Percentiles rank a stretch among this genome's conserved stretches.
Evolutionary conservation across 2,113 vertebrate genomes (phyloP).

Genomic region (Ondatra zibethicus): DNA sequence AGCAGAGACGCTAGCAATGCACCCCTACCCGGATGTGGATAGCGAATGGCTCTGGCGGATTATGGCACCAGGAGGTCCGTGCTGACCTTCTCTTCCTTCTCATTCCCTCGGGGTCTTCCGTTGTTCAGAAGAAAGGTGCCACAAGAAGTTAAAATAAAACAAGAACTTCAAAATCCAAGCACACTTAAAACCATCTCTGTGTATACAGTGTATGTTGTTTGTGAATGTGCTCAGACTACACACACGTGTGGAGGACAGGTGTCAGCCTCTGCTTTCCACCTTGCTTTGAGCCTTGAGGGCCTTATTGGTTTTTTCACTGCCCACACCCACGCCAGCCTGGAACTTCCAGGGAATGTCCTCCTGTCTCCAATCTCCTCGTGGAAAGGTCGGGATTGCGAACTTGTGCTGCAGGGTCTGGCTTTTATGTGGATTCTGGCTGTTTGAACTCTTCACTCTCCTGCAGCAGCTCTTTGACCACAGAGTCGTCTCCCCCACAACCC

Average conservation of each 20-base stretch:
- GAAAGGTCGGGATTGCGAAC: neutral
- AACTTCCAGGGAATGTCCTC: neutral
- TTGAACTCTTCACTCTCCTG: no score
- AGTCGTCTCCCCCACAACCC: neutral
- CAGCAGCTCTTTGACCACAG: no score
- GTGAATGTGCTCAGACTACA: neutral
- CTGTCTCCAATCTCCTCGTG: neutral
- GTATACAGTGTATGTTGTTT: neutral
- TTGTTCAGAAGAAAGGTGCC: neutral
- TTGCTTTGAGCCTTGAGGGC: neutral
- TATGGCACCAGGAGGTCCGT: accelerated
- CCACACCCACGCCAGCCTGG: no score
- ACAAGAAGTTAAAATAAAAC: neutral
- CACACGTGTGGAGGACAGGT: neutral
- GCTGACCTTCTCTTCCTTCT: neutral
- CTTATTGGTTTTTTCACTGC: neutral
- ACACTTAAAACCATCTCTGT: neutral
- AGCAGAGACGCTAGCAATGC: neutral
- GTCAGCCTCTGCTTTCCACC: neutral
- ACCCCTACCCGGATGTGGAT: neutral
- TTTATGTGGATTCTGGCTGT: neutral
- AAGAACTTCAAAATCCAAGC: neutral
- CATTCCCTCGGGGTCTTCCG: neutral
- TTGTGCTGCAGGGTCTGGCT: neutral
- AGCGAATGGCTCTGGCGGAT: neutral